These are phyloP conservation scores for Hirtodrosophila duncani DNA, from an alignment of 2,888 invertebrate species.

Conservation along the genomic window DNA sequence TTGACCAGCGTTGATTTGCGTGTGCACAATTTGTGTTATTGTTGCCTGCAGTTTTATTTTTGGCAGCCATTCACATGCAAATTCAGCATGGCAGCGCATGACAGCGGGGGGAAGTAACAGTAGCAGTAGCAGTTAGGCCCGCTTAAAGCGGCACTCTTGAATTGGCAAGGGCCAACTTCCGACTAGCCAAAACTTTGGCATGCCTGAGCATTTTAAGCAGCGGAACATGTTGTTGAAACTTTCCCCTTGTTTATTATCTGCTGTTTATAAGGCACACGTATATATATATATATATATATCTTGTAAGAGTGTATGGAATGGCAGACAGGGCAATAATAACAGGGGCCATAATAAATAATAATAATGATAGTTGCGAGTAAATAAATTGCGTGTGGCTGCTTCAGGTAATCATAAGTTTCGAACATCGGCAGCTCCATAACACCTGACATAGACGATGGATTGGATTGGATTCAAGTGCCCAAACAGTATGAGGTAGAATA, in stretches of 20 bases:
- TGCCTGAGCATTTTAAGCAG: too few relatives aligned
- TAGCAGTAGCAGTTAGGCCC: neutral
- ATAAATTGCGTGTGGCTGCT: too few relatives aligned
- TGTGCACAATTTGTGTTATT: slow-evolving; percentile 59
- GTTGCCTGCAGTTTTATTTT: slow-evolving; percentile 38
- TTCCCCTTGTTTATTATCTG: too few relatives aligned
- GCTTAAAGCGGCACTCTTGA: neutral
- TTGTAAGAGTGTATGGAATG: slow-evolving; percentile 25
- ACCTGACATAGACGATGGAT: too few relatives aligned
- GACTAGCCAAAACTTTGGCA: too few relatives aligned
- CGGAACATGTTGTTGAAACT: too few relatives aligned
- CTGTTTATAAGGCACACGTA: slow-evolving; percentile 4
- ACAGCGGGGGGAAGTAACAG: neutral
- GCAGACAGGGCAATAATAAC: slow-evolving; percentile 47
- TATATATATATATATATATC: neutral
- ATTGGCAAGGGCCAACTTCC: too few relatives aligned
- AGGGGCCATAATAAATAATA: slow-evolving; percentile 40
- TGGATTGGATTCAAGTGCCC: too few relatives aligned
- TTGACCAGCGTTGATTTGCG: slow-evolving; percentile 52
- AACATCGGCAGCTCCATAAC: too few relatives aligned
- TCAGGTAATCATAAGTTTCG: too few relatives aligned
- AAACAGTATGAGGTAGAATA: too few relatives aligned
- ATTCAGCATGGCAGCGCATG: slow-evolving; percentile 35
- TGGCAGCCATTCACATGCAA: slow-evolving; percentile 52
- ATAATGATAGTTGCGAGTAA: too few relatives aligned